These are phyloP conservation scores for Pygocentrus nattereri DNA, from an alignment of 2,797 vertebrate species.

Conservation along the genomic window DNA sequence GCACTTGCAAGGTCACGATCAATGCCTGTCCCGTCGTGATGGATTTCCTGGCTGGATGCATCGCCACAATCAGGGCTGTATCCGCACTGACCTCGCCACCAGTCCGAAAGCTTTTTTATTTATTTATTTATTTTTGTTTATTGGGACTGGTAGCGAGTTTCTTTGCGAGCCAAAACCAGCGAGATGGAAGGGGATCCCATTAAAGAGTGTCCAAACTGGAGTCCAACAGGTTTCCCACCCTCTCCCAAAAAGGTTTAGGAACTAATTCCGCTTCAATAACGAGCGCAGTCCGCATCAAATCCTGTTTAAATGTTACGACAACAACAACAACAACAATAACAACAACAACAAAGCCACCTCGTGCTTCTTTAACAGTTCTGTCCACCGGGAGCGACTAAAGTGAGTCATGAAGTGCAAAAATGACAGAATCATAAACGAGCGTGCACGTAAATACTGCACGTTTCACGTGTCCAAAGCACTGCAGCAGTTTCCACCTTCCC, in stretches of 20 bases:
- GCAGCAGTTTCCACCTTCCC: too few species aligned
- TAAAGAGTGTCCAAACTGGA: conserved; percentile 69
- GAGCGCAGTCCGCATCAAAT: conserved; percentile 31
- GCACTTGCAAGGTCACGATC: conserved; percentile 83
- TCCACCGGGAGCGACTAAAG: too few species aligned
- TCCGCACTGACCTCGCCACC: conserved; percentile 64
- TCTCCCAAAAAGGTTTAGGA: conserved; percentile 35
- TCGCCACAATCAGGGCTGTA: conserved; percentile 82
- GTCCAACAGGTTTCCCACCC: conserved; percentile 79
- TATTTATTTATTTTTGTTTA: too few species aligned
- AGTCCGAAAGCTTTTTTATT: conserved; percentile 51
- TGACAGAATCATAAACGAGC: too few species aligned
- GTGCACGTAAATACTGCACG: too few species aligned
- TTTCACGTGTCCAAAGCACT: too few species aligned
- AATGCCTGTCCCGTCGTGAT: conserved; percentile 85
- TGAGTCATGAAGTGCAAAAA: too few species aligned
- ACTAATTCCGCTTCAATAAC: conserved; percentile 19
- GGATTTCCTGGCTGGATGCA: conserved; percentile 88
- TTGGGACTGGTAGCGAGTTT: conserved; percentile 66
- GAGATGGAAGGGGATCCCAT: conserved; percentile 73
- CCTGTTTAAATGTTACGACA: conserved; percentile 23
- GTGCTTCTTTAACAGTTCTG: too few species aligned
- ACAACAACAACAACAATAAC: conserved; percentile 11
- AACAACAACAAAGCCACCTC: neutral
- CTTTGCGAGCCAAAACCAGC: conserved; percentile 29